Percentiles rank a stretch among this genome's conserved stretches.
Evolutionary conservation across 2,888 invertebrate genomes (phyloP).

Genomic region (Caenorhabditis sp.): DNA sequence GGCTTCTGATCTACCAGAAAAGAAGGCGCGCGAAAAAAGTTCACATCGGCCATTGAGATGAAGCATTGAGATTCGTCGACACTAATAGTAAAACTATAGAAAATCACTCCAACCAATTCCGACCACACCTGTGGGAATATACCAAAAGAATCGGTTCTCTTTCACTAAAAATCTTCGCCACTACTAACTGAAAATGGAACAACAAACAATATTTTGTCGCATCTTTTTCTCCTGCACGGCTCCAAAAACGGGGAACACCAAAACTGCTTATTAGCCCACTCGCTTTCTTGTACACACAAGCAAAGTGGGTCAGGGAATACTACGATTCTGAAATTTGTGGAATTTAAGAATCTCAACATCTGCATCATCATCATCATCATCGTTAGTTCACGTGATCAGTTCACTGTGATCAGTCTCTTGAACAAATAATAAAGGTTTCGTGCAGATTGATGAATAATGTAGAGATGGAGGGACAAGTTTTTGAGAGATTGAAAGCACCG

Average conservation of each 20-base stretch:
- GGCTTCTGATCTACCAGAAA: too few relatives aligned
- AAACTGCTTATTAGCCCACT: slow-evolving; percentile 52
- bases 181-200: slow-evolving; percentile 4
- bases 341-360: background rate
- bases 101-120: too few relatives aligned
- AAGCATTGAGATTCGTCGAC: too few relatives aligned
- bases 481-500: background rate
- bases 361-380: background rate
- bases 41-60: too few relatives aligned
- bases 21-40: too few relatives aligned
- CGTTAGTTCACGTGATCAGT: slow-evolving; percentile 13
- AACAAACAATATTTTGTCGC: slow-evolving; percentile 36
- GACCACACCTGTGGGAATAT: background rate
- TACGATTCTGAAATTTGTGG: slow-evolving; percentile 3
- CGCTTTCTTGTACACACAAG: slow-evolving; percentile 46
- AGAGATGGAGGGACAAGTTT: background rate
- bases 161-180: background rate
- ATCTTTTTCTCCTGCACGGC: slow-evolving; percentile 3
- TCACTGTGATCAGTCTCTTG: too few relatives aligned
- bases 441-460: slow-evolving; percentile 18
- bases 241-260: slow-evolving; percentile 25
- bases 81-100: too few relatives aligned
- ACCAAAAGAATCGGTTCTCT: background rate
- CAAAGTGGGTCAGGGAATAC: slow-evolving; percentile 2
- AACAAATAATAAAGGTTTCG: slow-evolving; percentile 27